Conservation (phyloP, 2,888 invertebrate genomes). For the Molanna angustata region DNA sequence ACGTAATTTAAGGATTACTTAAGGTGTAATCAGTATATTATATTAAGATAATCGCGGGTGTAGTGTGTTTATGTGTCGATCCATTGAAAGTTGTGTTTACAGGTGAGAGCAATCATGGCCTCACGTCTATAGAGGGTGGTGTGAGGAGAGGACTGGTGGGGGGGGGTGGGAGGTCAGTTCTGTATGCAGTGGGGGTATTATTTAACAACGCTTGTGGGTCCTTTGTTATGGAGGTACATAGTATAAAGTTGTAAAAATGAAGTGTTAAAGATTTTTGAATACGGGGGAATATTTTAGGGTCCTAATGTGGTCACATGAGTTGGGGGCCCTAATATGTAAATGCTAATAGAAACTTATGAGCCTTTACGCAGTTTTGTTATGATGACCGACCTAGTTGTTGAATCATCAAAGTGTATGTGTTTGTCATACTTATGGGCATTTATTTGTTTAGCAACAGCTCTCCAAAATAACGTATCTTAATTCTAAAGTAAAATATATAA, state of each 20-base stretch:
- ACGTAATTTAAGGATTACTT: no score
- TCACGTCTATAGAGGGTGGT: neutral
- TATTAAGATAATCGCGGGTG: neutral
- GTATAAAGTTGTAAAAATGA: conserved; percentile 10
- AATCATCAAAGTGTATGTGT: no score
- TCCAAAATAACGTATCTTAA: no score
- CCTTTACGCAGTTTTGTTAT: no score
- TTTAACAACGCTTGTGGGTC: neutral
- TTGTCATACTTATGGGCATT: no score
- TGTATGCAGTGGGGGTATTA: neutral
- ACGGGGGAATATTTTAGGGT: neutral
- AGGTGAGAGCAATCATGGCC: conserved; percentile 1
- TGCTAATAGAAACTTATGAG: no score
- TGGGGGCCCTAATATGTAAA: neutral
- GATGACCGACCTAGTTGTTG: no score
- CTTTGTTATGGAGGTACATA: neutral
- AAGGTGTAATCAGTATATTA: neutral
- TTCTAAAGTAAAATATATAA: no score
- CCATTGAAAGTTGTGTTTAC: neutral
- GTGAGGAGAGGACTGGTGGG: neutral
- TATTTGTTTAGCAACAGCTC: no score
- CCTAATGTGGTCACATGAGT: neutral
- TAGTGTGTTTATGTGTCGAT: neutral
- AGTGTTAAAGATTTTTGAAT: conserved; percentile 6
- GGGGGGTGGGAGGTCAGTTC: neutral